phyloP scores from a whole-genome alignment of 2,888 invertebrate species.

The Stenurella melanura region DNA sequence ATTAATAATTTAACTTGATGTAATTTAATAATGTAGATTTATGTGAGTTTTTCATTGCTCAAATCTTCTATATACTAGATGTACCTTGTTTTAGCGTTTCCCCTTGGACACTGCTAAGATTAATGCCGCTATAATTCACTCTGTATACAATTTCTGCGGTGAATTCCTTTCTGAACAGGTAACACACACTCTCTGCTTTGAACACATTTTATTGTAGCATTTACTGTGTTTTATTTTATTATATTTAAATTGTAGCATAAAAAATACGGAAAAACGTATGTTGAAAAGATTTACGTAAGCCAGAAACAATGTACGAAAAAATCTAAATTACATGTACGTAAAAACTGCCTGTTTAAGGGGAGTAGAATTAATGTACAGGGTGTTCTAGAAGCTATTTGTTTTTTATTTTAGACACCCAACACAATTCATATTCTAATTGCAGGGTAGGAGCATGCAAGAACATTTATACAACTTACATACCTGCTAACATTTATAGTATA shows the following conservation, averaged over 20 bases:
- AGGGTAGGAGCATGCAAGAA: too few relatives aligned
- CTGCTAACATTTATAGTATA: too few relatives aligned
- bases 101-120: conserved; percentile 59
- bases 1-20: conserved; percentile 42
- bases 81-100: conserved; percentile 53
- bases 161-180: conserved; percentile 59
- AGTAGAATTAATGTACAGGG: neutral
- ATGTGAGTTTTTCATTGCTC: conserved; percentile 51
- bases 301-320: conserved; percentile 40
- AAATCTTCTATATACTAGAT: conserved; percentile 41
- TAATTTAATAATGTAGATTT: conserved; percentile 57
- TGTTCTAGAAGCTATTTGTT: too few relatives aligned
- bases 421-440: too few relatives aligned
- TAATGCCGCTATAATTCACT: conserved; percentile 60
- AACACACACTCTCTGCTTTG: conserved; percentile 45
- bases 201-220: conserved; percentile 33
- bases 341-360: conserved; percentile 30
- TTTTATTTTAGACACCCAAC: too few relatives aligned
- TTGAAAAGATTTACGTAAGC: conserved; percentile 37
- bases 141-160: conserved; percentile 59
- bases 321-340: conserved; percentile 30
- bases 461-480: too few relatives aligned
- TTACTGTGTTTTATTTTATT: conserved; percentile 20
- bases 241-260: conserved; percentile 30
- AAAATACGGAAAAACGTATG: conserved; percentile 20